Evolutionary conservation across 2,113 vertebrate species (phyloP), one percentile per base, ranked within the genome.

Genomic region (Callopanchax toddi): DNA sequence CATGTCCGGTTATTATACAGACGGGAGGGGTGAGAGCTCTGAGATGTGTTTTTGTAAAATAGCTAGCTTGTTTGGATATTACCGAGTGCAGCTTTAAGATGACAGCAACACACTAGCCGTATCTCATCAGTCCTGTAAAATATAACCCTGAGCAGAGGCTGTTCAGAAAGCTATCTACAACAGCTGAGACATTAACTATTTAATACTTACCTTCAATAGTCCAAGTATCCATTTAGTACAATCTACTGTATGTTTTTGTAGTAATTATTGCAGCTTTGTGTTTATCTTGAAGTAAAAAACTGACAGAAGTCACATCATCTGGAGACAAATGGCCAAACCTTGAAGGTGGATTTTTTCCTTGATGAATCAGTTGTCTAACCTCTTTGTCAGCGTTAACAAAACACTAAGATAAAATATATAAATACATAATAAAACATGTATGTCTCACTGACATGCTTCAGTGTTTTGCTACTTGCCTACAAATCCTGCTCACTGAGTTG

Each of bases 351-450:
- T 56, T 48, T 39, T 18, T 22, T 23, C 54, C 11, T 25, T 44
- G 11, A 11, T 37, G 4, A 65, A 68, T 61, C 8, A 45, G 21
- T 11, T 44, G 46, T 48, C 25, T 67, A 26, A 45, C 23, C 55
- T 58, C 15, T n/a, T 18, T 42, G 46, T 42, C 63, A 66, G 53
- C 12, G 48, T 79, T 75, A 81, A 85, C 82, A 76, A 62, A 60
- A 70, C 60, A 70, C 46, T 78, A 54, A 75, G 36, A 6, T 76
- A 79, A 77, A 86, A 78, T 71, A 79, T 71, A 72, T 73, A 76
- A 79, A 85, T 82, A 82, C 66, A 69, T 72, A 84, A n/a, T 60
- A 84, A 83, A 80, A 83, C 42, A 56, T 45, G 43, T 44, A 43
- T 39, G 43, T 63, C 52, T 69, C n/a, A 32, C 36, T 20, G 51